A percentile compares a stretch with the other conserved stretches of the same genome.
phyloP scores from a whole-genome alignment of 2,113 vertebrate species.

The Clarias batrachus region DNA sequence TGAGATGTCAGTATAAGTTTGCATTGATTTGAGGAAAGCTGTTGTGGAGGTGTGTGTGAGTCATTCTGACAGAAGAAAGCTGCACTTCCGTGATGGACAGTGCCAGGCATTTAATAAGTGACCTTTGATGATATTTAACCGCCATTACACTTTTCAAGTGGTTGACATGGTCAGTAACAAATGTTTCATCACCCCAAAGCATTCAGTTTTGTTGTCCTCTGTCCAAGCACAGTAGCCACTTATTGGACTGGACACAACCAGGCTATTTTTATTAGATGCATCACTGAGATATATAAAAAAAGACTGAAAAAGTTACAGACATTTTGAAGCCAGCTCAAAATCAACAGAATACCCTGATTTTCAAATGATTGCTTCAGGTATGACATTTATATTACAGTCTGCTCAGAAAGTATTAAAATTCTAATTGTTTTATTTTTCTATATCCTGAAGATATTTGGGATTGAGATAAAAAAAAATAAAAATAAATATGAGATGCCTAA shows the following conservation, averaged over 20 bases:
- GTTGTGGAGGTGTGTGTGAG: constrained; percentile 41
- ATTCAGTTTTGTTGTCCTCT: constrained; percentile 6
- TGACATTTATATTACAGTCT: background rate
- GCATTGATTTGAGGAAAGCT: constrained; percentile 29
- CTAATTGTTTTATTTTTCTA: background rate
- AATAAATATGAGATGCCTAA: background rate
- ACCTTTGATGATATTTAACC: constrained; percentile 21
- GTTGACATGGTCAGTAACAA: background rate
- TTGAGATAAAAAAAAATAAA: background rate
- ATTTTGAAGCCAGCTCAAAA: background rate
- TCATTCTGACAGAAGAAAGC: constrained; percentile 37
- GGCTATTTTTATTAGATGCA: background rate
- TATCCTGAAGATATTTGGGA: background rate
- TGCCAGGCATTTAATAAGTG: constrained; percentile 18
- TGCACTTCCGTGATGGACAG: constrained; percentile 27
- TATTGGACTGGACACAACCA: background rate
- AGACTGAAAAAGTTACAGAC: background rate
- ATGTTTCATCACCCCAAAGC: background rate
- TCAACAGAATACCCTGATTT: background rate
- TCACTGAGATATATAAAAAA: background rate
- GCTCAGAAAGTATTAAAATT: background rate
- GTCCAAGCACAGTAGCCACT: background rate
- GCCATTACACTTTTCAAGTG: constrained; percentile 19
- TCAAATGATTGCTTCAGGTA: background rate
- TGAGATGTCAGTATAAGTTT: constrained; percentile 35